Evolutionary conservation across 2,113 vertebrate species (phyloP).

Genomic region (Xerus inauris): DNA sequence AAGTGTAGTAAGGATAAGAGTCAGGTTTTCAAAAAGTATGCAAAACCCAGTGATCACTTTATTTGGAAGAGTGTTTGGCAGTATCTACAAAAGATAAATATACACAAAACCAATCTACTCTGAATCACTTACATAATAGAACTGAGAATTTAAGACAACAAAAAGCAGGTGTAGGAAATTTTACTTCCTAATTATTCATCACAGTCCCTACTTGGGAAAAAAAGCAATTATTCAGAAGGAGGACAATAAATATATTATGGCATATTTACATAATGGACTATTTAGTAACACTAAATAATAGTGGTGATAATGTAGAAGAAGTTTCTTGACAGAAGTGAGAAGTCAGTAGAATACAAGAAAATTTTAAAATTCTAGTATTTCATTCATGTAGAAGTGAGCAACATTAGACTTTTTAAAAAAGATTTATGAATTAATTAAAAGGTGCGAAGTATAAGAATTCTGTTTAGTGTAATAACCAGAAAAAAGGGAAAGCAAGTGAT

Average conservation of each 20-base stretch:
- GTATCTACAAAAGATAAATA: not conserved
- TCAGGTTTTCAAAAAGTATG: not conserved
- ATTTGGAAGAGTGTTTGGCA: not conserved
- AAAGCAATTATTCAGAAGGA: not conserved
- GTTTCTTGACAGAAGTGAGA: not conserved
- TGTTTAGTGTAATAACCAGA: not conserved
- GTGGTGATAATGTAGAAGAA: not conserved
- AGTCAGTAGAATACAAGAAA: not conserved
- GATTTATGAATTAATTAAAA: not conserved
- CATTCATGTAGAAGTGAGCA: not conserved
- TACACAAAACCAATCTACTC: not conserved
- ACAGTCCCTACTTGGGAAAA: not conserved
- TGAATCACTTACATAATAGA: not conserved
- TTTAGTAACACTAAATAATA: not conserved
- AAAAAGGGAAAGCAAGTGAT: not conserved
- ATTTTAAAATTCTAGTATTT: constrained; percentile 16
- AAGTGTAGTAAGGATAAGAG: not conserved
- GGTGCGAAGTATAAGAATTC: not conserved
- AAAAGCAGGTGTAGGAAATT: not conserved
- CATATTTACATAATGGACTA: not conserved
- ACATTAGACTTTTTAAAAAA: not conserved
- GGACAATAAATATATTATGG: not conserved
- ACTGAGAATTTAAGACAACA: not conserved
- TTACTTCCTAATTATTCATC: not conserved
- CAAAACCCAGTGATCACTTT: not conserved